phyloP scores from a whole-genome alignment of 2,113 vertebrate species.

The Pristiophorus japonicus region DNA sequence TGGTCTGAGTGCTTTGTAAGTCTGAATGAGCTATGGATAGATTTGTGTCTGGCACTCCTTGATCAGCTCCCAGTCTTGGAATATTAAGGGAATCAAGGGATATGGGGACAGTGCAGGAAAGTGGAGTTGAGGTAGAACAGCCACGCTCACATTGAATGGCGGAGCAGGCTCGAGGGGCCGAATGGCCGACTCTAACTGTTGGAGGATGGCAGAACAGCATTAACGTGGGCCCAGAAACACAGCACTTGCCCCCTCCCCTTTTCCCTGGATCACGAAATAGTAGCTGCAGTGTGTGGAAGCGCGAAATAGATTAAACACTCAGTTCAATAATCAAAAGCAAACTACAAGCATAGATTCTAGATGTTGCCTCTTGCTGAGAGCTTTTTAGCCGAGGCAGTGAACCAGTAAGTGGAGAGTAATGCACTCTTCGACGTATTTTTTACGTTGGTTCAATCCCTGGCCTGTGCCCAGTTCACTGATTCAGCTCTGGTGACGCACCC shows the following conservation, averaged over 20 bases:
- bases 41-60: background rate
- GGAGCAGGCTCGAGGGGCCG: no score
- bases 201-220: background rate
- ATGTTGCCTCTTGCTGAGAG: constrained; percentile 21
- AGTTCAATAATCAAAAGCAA: constrained; percentile 28
- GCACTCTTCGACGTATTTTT: background rate
- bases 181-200: no score
- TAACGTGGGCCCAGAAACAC: background rate
- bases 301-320: constrained; percentile 10
- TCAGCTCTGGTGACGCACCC: background rate
- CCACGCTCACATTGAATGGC: no score
- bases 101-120: no score
- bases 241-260: background rate
- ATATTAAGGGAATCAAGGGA: no score
- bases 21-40: background rate
- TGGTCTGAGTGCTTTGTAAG: background rate
- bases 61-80: background rate
- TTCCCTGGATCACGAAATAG: constrained; percentile 13
- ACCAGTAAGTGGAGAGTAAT: background rate
- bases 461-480: background rate
- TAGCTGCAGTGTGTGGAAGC: background rate
- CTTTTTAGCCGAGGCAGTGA: background rate
- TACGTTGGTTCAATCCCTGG: background rate
- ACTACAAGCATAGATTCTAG: constrained; percentile 12
- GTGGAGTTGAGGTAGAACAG: no score